Evolutionary conservation across 2,113 vertebrate genomes (phyloP), one percentile per base, ranked within the genome.

Genomic region (Hypanus sabinus): DNA sequence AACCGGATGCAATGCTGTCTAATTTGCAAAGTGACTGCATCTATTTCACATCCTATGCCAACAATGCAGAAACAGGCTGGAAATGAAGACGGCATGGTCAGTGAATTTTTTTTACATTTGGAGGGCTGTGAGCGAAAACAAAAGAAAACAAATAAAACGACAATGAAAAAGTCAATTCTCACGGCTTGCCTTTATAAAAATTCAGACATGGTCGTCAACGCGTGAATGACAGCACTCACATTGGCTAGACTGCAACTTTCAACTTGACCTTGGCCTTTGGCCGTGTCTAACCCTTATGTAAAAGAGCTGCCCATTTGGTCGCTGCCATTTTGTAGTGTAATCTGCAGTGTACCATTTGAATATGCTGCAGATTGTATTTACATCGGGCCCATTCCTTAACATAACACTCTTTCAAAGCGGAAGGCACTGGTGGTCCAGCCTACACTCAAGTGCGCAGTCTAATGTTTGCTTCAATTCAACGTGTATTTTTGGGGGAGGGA

Each of bases 211-310:
- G 94, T 95, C 96, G 96, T 96, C 87, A 94, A 96, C 91, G 95
- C 93, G 95, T 96, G 96, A 97, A 96, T 96, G 96, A 97, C 97
- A 96, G 96, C 96, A 96, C 97, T 96, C 97, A 96, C 94, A 94
- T 95, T 96, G 98, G 97, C 96, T 96, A 96, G 97, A 96, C 97
- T 96, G 95, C 96, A 97, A 95, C 97, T 98, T 99, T 99, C 98
- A 99, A 98, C 99, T 99, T 99, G 99, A 99, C 98, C 98, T 99
- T 99, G 98, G 98, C 98, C 98, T 98, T 97, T 95, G 97, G 97
- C 96, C 96, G 95, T 79, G 96, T 97, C 97, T 96, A 96, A 97
- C 96, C 96, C 95, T 94, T 96, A 96, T 96, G 96, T 96, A 96
- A 96, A 98, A 96, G 94, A 94, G 94, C 96, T 95, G 96, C 95